Conservation (phyloP, 2,888 invertebrate species). For the Torymus aiolomorphi region DNA sequence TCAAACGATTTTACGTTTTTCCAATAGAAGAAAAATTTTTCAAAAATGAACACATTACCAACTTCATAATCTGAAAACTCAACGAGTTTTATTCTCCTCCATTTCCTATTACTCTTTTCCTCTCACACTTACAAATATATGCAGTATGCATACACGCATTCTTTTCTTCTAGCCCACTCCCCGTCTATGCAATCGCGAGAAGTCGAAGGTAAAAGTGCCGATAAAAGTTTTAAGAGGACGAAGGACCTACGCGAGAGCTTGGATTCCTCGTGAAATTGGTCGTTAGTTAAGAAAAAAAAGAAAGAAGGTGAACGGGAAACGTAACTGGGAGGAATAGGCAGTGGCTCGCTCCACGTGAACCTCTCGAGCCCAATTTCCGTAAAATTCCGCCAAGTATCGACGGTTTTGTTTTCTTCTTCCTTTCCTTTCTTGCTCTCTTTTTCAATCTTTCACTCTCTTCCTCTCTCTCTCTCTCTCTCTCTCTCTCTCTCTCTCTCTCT, state of each 20-base stretch:
- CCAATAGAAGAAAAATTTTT: not conserved
- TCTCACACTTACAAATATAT: not conserved
- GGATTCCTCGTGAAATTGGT: constrained; percentile 43
- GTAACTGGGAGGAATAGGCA: constrained; percentile 28
- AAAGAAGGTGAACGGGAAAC: constrained; percentile 13
- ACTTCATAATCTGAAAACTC: constrained; percentile 20
- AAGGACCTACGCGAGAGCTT: constrained; percentile 13
- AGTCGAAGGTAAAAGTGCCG: constrained; percentile 31
- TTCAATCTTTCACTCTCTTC: too few species aligned
- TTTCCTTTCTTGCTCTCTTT: constrained; percentile 15
- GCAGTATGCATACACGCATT: not conserved
- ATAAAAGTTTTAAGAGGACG: constrained; percentile 48
- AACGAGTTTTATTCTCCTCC: not conserved
- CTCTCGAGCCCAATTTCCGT: constrained; percentile 63
- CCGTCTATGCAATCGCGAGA: constrained; percentile 30
- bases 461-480: too few species aligned
- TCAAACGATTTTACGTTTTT: not conserved
- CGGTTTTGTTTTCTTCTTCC: constrained; percentile 61
- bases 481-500: too few species aligned
- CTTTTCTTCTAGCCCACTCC: not conserved
- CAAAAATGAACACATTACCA: not conserved
- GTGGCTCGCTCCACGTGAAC: constrained; percentile 51
- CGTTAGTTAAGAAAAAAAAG: constrained; percentile 39
- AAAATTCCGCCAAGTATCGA: constrained; percentile 61
- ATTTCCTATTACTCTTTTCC: not conserved